phyloP scores from a whole-genome alignment of 2,888 invertebrate genomes.

The Patella pellucida region DNA sequence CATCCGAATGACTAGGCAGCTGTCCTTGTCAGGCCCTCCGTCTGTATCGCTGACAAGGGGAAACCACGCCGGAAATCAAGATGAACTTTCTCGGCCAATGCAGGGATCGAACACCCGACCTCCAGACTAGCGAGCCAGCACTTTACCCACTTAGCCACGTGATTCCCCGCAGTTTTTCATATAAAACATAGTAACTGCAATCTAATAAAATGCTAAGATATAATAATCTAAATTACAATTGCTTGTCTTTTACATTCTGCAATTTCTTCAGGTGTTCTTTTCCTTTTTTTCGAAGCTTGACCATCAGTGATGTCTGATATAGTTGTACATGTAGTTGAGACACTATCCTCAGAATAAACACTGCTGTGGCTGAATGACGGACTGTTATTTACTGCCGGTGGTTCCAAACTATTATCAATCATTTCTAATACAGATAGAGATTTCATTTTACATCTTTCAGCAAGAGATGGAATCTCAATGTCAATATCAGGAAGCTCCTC shows the following conservation, averaged over 20 bases:
- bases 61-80: no score
- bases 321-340: background rate
- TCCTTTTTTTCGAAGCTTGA: constrained; percentile 32
- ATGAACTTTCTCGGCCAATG: no score
- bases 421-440: background rate
- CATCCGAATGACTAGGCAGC: no score
- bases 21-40: no score
- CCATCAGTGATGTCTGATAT: background rate
- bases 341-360: background rate
- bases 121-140: no score
- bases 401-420: background rate
- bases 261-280: constrained; percentile 50
- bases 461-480: background rate
- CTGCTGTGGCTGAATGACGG: background rate
- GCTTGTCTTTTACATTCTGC: constrained; percentile 39
- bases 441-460: background rate
- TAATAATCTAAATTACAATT: constrained; percentile 21
- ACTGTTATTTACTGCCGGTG: background rate
- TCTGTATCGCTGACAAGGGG: no score
- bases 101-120: no score
- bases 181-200: no score
- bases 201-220: no score
- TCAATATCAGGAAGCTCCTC: constrained; percentile 20
- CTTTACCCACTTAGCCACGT: no score
- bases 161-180: no score